A percentile compares a stretch with the other conserved stretches of the same genome.
phyloP scores from a whole-genome alignment of 2,113 vertebrate species.

The Stegostoma tigrinum region DNA sequence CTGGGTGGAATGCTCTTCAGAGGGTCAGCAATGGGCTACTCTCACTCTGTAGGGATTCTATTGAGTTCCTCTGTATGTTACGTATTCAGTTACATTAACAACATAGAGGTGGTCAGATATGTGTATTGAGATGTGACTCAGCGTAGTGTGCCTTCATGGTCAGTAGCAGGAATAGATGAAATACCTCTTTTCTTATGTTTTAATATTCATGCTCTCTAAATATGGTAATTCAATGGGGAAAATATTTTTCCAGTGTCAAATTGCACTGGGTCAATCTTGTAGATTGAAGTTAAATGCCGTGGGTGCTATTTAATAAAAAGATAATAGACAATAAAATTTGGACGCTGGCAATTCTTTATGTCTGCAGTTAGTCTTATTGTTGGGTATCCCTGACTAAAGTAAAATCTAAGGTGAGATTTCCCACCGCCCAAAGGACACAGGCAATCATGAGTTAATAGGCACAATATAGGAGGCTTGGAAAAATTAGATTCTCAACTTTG shows the following conservation, averaged over 20 bases:
- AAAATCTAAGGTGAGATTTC: not conserved
- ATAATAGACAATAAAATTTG: conserved; percentile 3
- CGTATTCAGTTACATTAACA: not conserved
- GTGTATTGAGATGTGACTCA: not conserved
- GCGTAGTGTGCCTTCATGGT: not conserved
- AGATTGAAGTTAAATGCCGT: not conserved
- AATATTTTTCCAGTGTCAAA: not conserved
- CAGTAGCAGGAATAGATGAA: not conserved
- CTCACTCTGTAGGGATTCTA: not conserved
- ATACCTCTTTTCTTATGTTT: not conserved
- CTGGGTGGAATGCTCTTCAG: too few species aligned
- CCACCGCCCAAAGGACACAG: too few species aligned
- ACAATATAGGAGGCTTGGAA: too few species aligned
- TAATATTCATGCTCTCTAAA: not conserved
- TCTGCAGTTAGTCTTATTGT: not conserved
- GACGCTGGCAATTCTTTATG: not conserved
- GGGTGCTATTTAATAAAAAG: not conserved
- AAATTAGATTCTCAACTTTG: too few species aligned
- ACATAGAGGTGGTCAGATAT: not conserved
- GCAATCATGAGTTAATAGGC: too few species aligned
- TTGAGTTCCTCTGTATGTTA: not conserved
- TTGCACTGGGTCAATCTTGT: not conserved
- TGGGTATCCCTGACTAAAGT: not conserved
- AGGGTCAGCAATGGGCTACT: too few species aligned
- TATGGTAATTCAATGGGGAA: not conserved